A percentile compares a stretch with the other conserved stretches of the same genome.
These are phyloP conservation scores for Heteronetta atricapilla DNA, from an alignment of 2,113 vertebrate species.

Conservation along the genomic window DNA sequence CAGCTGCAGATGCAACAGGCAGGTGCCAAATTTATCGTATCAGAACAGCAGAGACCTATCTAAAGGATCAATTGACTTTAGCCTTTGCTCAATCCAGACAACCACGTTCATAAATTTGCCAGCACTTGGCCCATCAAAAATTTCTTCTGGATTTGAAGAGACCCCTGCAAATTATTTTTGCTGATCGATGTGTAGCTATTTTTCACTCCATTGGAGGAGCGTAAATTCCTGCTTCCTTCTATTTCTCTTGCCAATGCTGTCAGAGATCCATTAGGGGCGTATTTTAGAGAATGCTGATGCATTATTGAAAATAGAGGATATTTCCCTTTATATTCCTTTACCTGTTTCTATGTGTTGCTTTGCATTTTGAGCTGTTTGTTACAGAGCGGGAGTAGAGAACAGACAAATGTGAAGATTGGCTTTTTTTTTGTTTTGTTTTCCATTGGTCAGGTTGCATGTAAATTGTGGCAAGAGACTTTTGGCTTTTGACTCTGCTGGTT, in stretches of 20 bases:
- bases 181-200: neutral
- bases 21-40: neutral
- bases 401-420: neutral
- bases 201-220: neutral
- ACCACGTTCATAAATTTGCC: neutral
- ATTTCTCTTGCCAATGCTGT: neutral
- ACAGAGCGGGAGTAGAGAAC: neutral
- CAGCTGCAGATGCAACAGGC: neutral
- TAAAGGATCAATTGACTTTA: neutral
- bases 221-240: neutral
- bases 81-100: neutral
- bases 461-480: neutral
- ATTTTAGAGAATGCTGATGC: neutral
- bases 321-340: neutral
- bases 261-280: neutral
- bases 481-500: neutral
- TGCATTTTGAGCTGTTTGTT: neutral
- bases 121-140: neutral
- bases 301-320: neutral
- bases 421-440: neutral
- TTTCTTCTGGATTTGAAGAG: neutral
- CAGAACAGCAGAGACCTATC: neutral
- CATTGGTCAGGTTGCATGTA: fast-evolving
- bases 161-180: neutral
- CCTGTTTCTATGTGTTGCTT: neutral